These are phyloP conservation scores for Spizaetus ornatus DNA, from an alignment of 2,113 vertebrate genomes.

Conservation along the genomic window DNA sequence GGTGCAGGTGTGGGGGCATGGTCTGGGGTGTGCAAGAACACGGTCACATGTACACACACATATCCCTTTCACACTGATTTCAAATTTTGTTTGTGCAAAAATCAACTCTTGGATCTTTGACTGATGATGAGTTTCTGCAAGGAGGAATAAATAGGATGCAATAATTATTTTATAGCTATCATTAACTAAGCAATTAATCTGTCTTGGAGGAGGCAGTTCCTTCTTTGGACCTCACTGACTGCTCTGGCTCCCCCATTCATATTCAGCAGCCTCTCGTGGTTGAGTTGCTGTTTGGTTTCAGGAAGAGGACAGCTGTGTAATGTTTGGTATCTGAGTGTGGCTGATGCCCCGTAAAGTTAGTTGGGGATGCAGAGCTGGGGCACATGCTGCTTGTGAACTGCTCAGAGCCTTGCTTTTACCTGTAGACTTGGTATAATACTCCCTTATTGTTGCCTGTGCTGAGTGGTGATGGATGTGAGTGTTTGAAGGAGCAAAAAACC, in stretches of 20 bases:
- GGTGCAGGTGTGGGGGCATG: not conserved
- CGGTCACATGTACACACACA: rapidly evolving
- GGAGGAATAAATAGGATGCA: not conserved
- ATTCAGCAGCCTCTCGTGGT: not conserved
- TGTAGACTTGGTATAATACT: not conserved
- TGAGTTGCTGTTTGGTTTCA: not conserved
- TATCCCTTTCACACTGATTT: not conserved
- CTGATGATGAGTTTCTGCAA: not conserved
- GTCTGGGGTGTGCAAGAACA: not conserved
- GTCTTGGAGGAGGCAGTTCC: not conserved
- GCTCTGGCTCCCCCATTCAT: not conserved
- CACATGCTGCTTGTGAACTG: not conserved
- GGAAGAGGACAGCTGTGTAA: not conserved
- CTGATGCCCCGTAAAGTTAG: not conserved
- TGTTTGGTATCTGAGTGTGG: not conserved
- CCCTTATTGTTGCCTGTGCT: not conserved
- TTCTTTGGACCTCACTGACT: not conserved
- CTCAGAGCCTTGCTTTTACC: not conserved
- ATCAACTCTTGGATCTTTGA: not conserved
- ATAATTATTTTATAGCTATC: not conserved
- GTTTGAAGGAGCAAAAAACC: not conserved
- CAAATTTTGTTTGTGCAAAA: not conserved
- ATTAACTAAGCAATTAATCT: not conserved
- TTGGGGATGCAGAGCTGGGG: not conserved
- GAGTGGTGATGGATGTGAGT: not conserved